Conservation (phyloP, 2,888 invertebrate species). For the Neoaliturus tenellus region DNA sequence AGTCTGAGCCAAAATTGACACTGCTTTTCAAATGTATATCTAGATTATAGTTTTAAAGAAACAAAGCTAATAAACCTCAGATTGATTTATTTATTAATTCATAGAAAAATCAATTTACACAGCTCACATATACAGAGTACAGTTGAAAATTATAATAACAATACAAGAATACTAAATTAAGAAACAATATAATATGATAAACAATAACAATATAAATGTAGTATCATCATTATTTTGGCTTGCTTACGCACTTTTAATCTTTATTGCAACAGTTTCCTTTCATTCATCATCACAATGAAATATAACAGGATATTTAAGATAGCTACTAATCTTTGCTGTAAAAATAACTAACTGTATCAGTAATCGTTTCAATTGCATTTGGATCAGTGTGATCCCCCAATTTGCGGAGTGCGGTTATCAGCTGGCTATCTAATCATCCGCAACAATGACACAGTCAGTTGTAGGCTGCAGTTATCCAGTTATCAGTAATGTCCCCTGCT, state of each 20-base stretch:
- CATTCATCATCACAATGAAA: background rate
- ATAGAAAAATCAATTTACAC: too few species aligned
- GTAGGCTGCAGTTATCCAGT: background rate
- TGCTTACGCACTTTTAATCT: background rate
- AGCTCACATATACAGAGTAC: too few species aligned
- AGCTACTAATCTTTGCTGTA: background rate
- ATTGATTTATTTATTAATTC: too few species aligned
- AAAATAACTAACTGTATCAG: background rate
- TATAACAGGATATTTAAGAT: background rate
- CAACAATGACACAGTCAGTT: background rate
- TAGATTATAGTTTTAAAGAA: too few species aligned
- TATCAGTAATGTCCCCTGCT: background rate
- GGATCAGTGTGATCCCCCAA: background rate
- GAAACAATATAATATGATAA: too few species aligned
- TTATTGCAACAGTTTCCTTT: background rate
- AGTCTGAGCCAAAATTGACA: too few species aligned
- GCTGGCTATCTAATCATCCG: background rate
- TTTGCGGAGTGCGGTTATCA: background rate
- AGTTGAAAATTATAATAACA: too few species aligned
- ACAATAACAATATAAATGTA: too few species aligned
- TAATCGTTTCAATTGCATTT: background rate
- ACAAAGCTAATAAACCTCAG: too few species aligned
- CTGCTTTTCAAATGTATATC: too few species aligned
- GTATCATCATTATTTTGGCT: too few species aligned
- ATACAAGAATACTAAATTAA: too few species aligned